Base-by-base conservation (phyloP, 2,888 invertebrate species). In the Apotomis turbidana region DNA sequence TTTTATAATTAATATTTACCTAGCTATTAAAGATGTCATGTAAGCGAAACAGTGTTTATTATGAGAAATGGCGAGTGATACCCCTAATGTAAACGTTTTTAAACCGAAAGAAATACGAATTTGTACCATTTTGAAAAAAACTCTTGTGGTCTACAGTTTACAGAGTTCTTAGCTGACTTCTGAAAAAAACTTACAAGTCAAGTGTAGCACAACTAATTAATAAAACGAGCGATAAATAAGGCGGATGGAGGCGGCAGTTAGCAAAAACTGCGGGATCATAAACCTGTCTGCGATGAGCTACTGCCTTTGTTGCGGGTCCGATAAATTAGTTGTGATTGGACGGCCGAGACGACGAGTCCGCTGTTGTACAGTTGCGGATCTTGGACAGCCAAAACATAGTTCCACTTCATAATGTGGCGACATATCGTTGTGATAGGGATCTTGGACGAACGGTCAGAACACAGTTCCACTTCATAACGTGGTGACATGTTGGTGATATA, bases 241-340 rank as follows among this genome's bases (percentile, higher is more conserved):
- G 80, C 74, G 78, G 79, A 81, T 74, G 69, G 85, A 85, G 88
- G 87, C 84, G 87, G 90, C 90, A 88, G 91, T 93, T 93, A 90
- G 92, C 92, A 93, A 93, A 93, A 93, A 93, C 93, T 93, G 92
- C 88, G 88, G 90, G 89, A 90, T 93, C 93, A 93, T 93, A 93
- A 93, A 93, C 79, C 93, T 93, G 93, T 93, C 93, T 81, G 76
- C 90, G 81, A 90, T 93, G 93, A 93, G 87, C 87, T 86, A 93
- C 85, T 91, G 93, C 93, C 92, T 93, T 93, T 93, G 93, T 91
- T 89, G 90, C 89, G 79, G 66, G 78, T 80, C 82, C 87, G 83
- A 90, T 92, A 91, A 91, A 92, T 92, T 69, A 69, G 61, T 52
- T 60, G 44, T 69, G 68, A 69, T 69, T 69, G 68, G 68, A 69